Conservation (phyloP, 2,113 vertebrate genomes). For the Muntiacus reevesi region DNA sequence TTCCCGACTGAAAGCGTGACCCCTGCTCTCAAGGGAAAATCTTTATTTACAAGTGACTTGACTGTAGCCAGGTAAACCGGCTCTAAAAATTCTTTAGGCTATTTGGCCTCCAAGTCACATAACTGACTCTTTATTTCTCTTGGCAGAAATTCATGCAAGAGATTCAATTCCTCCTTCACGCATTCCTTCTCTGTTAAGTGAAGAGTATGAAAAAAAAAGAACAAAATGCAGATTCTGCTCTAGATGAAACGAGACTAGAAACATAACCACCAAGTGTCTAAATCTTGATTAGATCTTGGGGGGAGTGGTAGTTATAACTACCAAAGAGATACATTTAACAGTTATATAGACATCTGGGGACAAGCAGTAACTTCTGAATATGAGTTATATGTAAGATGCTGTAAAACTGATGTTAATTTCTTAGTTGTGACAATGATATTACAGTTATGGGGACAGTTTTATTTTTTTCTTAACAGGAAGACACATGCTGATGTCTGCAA, state of each 20-base stretch:
- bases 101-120: constrained; percentile 85
- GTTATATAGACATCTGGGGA: background rate
- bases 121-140: constrained; percentile 81
- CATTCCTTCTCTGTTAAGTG: background rate
- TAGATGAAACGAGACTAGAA: background rate
- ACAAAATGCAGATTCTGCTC: background rate
- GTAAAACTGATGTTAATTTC: background rate
- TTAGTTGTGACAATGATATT: background rate
- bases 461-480: background rate
- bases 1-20: constrained; percentile 71
- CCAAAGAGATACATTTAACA: background rate
- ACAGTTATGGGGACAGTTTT: background rate
- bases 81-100: constrained; percentile 78
- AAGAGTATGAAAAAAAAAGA: background rate
- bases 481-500: background rate
- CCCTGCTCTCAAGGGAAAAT: constrained; percentile 83
- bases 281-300: background rate
- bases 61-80: constrained; percentile 75
- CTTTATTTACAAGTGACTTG: constrained; percentile 86
- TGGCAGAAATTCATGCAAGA: constrained; percentile 85
- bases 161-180: background rate
- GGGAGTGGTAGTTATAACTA: background rate
- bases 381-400: background rate
- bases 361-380: background rate
- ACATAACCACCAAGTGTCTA: background rate